Percentiles rank a stretch among this genome's conserved stretches.
These are phyloP conservation scores for Sphenodon punctatus DNA, from an alignment of 2,797 vertebrate genomes.

Conservation along the genomic window DNA sequence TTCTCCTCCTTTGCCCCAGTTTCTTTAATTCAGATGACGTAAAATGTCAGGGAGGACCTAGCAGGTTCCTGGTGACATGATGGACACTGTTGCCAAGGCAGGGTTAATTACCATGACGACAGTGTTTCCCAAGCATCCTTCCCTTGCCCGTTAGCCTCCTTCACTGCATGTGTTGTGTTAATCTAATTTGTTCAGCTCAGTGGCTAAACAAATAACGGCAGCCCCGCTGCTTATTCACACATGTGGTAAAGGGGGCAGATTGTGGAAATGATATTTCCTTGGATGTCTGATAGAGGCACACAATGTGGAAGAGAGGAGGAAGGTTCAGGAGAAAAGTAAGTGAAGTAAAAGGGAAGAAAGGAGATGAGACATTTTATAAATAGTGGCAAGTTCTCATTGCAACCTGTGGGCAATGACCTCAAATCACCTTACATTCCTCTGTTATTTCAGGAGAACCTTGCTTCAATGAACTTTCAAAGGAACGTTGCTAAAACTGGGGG, in stretches of 20 bases:
- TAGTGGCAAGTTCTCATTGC: neutral
- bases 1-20: too few relatives aligned
- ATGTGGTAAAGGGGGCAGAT: slow-evolving; percentile 44
- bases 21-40: too few relatives aligned
- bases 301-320: slow-evolving; percentile 31
- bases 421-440: neutral
- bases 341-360: neutral
- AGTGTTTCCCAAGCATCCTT: too few relatives aligned
- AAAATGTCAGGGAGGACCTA: too few relatives aligned
- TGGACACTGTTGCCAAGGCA: too few relatives aligned
- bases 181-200: slow-evolving; percentile 73
- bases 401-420: neutral
- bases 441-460: too few relatives aligned
- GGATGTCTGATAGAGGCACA: slow-evolving; percentile 36
- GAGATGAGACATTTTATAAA: slow-evolving; percentile 27
- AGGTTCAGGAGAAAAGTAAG: neutral
- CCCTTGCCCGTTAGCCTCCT: slow-evolving; percentile 48
- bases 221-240: slow-evolving; percentile 60
- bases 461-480: too few relatives aligned
- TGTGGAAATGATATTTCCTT: slow-evolving; percentile 46
- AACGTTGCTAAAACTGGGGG: too few relatives aligned
- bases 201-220: slow-evolving; percentile 70
- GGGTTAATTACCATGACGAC: too few relatives aligned
- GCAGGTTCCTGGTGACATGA: too few relatives aligned
- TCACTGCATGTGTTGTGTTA: slow-evolving; percentile 61